phyloP scores from a whole-genome alignment of 2,888 invertebrate species.

The Euclidia mi region DNA sequence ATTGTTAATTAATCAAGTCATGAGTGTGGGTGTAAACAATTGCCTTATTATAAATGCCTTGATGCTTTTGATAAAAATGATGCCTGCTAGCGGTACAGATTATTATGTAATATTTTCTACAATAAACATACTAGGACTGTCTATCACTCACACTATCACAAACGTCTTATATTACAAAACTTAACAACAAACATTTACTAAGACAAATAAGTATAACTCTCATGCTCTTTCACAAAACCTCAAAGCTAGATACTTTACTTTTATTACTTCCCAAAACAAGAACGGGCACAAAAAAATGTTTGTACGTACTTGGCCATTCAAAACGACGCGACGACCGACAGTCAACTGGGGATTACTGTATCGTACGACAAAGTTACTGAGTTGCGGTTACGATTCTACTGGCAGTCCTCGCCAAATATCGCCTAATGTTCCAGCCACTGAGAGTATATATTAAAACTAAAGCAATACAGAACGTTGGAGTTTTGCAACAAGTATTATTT shows the following conservation, averaged over 20 bases:
- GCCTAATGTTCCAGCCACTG: slow-evolving; percentile 42
- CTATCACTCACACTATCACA: not conserved
- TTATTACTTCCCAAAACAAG: slow-evolving; percentile 41
- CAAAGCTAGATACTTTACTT: slow-evolving; percentile 19
- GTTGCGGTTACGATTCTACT: slow-evolving; percentile 53
- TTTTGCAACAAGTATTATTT: slow-evolving; percentile 40
- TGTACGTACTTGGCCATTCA: slow-evolving; percentile 41
- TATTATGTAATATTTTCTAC: too few species aligned
- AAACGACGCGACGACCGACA: slow-evolving; percentile 37
- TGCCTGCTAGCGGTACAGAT: too few species aligned
- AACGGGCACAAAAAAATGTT: slow-evolving; percentile 47
- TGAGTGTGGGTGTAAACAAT: too few species aligned
- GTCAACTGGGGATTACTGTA: slow-evolving; percentile 57
- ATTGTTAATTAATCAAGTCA: too few species aligned
- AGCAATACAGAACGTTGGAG: slow-evolving; percentile 45
- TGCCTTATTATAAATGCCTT: too few species aligned
- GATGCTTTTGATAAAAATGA: too few species aligned
- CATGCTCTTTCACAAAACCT: slow-evolving; percentile 7
- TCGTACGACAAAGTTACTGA: slow-evolving; percentile 44
- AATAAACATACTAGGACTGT: too few species aligned
- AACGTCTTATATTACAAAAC: slow-evolving; percentile 1
- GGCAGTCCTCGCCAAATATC: slow-evolving; percentile 49
- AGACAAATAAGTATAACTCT: slow-evolving; percentile 2
- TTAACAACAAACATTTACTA: too few species aligned
- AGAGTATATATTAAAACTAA: slow-evolving; percentile 54